These are phyloP conservation scores for Chloropsis hardwickii DNA, from an alignment of 2,113 vertebrate species.

Conservation along the genomic window DNA sequence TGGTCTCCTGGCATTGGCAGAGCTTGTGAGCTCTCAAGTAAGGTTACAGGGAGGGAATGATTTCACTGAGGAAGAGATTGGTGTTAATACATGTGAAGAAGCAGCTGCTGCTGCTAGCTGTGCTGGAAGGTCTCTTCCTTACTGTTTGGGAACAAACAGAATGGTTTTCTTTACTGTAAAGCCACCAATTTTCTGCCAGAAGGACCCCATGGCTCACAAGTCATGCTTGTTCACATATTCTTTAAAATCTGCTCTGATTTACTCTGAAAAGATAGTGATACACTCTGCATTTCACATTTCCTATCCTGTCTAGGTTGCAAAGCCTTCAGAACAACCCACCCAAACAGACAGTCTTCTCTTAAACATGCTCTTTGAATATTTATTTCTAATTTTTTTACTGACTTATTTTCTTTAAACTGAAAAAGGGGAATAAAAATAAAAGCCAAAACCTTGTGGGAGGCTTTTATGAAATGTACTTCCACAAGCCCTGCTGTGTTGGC, in stretches of 20 bases:
- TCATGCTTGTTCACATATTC: not conserved
- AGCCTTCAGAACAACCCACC: not conserved
- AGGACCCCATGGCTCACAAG: not conserved
- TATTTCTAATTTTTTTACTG: not conserved
- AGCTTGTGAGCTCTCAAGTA: not conserved
- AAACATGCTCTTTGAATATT: not conserved
- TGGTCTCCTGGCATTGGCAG: not conserved
- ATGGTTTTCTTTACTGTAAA: not conserved
- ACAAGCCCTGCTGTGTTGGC: slow-evolving; percentile 3
- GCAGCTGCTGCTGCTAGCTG: not conserved
- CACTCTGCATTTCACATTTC: not conserved
- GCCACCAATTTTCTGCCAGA: not conserved
- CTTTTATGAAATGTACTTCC: slow-evolving; percentile 10
- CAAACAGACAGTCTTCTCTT: not conserved
- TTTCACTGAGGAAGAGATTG: not conserved
- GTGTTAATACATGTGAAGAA: not conserved
- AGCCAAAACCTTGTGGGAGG: not conserved
- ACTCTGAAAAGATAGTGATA: not conserved
- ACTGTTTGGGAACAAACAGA: not conserved
- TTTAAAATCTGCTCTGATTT: not conserved
- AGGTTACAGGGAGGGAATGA: not conserved
- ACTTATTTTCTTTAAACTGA: not conserved
- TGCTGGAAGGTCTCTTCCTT: not conserved
- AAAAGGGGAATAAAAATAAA: not conserved
- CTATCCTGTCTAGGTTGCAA: not conserved